Evolutionary conservation across 2,113 vertebrate species (phyloP).

Genomic region (Grus americana): DNA sequence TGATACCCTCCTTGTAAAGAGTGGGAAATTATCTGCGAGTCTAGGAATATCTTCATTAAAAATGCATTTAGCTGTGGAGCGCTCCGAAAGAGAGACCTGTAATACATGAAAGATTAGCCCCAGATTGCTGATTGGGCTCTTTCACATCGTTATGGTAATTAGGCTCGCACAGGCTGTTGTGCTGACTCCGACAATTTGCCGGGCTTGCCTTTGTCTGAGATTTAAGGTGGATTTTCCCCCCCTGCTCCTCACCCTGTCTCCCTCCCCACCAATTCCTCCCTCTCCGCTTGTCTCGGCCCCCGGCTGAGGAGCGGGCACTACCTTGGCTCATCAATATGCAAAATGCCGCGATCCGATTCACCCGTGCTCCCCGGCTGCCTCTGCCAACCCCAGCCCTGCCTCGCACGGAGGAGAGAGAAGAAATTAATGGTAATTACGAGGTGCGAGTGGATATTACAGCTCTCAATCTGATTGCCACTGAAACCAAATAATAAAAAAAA

Average conservation of each 20-base stretch:
- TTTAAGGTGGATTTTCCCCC: slow-evolving; percentile 74
- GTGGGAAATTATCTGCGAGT: slow-evolving; percentile 75
- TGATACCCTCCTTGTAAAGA: slow-evolving; percentile 76
- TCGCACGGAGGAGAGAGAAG: slow-evolving; percentile 17
- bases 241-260: not conserved
- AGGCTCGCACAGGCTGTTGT: slow-evolving; percentile 74
- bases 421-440: slow-evolving; percentile 78
- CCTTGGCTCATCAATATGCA: slow-evolving; percentile 34
- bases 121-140: slow-evolving; percentile 86
- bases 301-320: not conserved
- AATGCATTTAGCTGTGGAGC: slow-evolving; percentile 80
- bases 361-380: not conserved
- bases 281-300: not conserved
- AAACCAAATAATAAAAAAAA: slow-evolving; percentile 70
- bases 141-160: slow-evolving; percentile 87
- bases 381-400: slow-evolving; percentile 61
- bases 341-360: not conserved
- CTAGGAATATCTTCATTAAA: slow-evolving; percentile 85
- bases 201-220: slow-evolving; percentile 75
- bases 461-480: slow-evolving; percentile 68
- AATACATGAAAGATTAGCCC: slow-evolving; percentile 87
- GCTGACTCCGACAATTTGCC: slow-evolving; percentile 79
- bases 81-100: slow-evolving; percentile 79
- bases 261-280: not conserved
- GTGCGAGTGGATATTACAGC: slow-evolving; percentile 64